These are phyloP conservation scores for Dicyrtomina minuta DNA, from an alignment of 2,888 invertebrate genomes.

Conservation along the genomic window DNA sequence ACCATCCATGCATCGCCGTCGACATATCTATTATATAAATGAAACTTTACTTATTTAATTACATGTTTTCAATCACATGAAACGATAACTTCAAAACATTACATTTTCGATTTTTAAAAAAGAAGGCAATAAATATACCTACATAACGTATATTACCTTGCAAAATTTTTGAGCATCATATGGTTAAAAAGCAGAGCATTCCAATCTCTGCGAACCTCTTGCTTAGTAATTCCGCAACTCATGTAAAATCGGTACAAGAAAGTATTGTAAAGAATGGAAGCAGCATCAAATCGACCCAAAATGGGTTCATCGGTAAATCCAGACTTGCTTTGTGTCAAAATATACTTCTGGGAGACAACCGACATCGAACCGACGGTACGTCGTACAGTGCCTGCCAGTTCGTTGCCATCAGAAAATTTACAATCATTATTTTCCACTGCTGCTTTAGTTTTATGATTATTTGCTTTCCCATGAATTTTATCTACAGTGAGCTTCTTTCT, in stretches of 20 bases:
- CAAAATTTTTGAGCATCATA: constrained; percentile 4
- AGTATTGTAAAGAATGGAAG: background rate
- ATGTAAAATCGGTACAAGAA: constrained; percentile 12
- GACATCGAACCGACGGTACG: no score
- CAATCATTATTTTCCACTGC: no score
- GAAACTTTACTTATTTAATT: no score
- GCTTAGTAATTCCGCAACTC: background rate
- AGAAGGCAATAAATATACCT: no score
- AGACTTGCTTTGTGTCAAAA: constrained; percentile 2
- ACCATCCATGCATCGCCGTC: constrained; percentile 16
- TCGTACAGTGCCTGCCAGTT: no score
- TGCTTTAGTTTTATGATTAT: no score
- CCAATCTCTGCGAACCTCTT: background rate
- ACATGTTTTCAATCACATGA: no score
- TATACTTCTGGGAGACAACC: constrained; percentile 12
- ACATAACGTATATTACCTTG: constrained; percentile 6
- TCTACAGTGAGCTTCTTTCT: no score
- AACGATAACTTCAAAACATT: no score
- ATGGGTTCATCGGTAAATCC: constrained; percentile 1
- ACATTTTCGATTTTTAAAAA: no score
- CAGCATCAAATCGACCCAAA: constrained; percentile 19
- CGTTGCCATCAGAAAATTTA: no score
- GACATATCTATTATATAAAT: constrained; percentile 20
- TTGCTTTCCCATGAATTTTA: no score
- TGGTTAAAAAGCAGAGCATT: constrained; percentile 3